Evolutionary conservation across 2,888 invertebrate species (phyloP), one percentile per base, ranked within the genome.

Genomic region (Thera britannica): DNA sequence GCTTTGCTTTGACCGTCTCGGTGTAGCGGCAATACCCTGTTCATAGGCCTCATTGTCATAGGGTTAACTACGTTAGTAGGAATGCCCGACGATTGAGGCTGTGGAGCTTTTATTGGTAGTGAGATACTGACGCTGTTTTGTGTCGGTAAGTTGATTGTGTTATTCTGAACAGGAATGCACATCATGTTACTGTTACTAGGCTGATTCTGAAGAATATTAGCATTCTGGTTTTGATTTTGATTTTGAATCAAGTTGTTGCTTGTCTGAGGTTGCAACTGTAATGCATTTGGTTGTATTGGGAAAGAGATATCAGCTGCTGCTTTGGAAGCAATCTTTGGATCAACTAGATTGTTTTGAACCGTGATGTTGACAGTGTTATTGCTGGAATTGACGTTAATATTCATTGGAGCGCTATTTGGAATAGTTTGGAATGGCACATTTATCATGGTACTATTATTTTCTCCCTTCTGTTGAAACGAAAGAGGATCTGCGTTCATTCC

Each of bases 1-100:
- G 86, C 84, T 67, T 94, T 94, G 77, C 95, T 95, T 76, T 95
- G 94, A 7, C 94, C 94, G 63, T 95, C 95, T 72, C 96, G 96
- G 78, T 97, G 97, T 94, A 97, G 95, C 8, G 97, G 97, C 61
- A 97, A 82, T 1, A 97, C 97, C 72, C 97, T 94, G 82, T 96
- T 97, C 94, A 97, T 97, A 54, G 97, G 97, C 68, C 97, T 92
- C 86, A 89, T 94, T 4, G 92, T 90, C 89, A 96, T 95, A 1
- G 96, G 96, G 80, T 95, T 96, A 0, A 96, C 96, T 62, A 96
- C 95, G 83, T 96, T 96, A 9, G 96, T 96, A 23, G 96, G 96
- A 77, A 96, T 95, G 48, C 94, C 94, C 70, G 90, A 91, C 77
- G 95, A 94, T 80, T 95, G 95, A 70, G 95, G 95, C 9, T 94